These are phyloP conservation scores for Macaria notata DNA, from an alignment of 2,888 invertebrate species.

Conservation along the genomic window DNA sequence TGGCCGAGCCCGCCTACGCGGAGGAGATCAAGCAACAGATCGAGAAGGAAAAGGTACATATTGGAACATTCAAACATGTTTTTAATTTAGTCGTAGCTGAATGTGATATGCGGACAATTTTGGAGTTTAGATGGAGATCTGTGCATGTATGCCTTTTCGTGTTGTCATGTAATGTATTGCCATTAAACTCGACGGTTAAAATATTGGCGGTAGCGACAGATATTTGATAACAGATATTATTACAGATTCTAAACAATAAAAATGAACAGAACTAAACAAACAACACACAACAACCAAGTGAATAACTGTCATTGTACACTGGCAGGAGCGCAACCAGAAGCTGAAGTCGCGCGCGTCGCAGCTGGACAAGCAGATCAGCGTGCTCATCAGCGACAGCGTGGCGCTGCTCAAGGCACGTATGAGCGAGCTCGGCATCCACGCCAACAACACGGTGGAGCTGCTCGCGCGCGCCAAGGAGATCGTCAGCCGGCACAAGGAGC, in stretches of 20 bases:
- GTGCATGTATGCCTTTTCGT: no score
- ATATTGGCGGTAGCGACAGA: no score
- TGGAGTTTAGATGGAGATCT: no score
- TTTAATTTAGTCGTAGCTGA: no score
- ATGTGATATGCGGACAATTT: no score
- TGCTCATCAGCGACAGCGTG: slow-evolving; percentile 95
- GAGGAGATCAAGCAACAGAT: slow-evolving; percentile 88
- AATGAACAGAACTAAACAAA: no score
- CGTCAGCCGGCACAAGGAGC: slow-evolving; percentile 94
- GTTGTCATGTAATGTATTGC: no score
- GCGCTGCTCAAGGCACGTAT: slow-evolving; percentile 93
- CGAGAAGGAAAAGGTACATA: slow-evolving; percentile 86
- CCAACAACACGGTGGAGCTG: slow-evolving; percentile 91
- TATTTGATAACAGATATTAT: no score
- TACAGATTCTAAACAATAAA: no score
- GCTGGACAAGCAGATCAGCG: slow-evolving; percentile 95
- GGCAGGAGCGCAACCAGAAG: slow-evolving; percentile 89
- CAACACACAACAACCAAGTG: no score
- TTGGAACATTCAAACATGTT: no score
- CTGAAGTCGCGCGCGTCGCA: slow-evolving; percentile 93
- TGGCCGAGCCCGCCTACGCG: slow-evolving; percentile 91
- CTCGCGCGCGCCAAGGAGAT: slow-evolving; percentile 95
- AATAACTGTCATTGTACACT: neutral
- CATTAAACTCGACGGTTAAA: no score
- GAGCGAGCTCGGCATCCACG: slow-evolving; percentile 95